A percentile compares a stretch with the other conserved stretches of the same genome.
Conservation (phyloP, 2,797 vertebrate species). For the Pseudochromis fuscus region DNA sequence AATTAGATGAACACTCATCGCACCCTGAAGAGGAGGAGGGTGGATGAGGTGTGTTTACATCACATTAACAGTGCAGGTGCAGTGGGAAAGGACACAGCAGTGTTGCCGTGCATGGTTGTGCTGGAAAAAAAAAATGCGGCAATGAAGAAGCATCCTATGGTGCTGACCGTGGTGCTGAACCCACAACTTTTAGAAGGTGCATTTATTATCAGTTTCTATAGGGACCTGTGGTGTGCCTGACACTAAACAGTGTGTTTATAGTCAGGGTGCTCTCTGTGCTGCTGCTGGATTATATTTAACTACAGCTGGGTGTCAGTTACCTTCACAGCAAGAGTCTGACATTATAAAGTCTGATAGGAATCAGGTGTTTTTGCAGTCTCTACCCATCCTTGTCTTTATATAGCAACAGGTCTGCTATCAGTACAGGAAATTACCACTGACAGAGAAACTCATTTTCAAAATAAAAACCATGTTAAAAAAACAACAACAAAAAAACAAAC, state of each 20-base stretch:
- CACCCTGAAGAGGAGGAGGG: not conserved
- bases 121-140: conserved; percentile 11
- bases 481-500: conserved; percentile 16
- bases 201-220: conserved; percentile 13
- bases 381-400: not conserved
- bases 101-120: conserved; percentile 15
- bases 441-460: conserved; percentile 2
- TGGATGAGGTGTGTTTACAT: conserved; percentile 14
- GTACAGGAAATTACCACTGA: no score
- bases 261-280: conserved; percentile 5
- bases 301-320: conserved; percentile 36
- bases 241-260: conserved; percentile 19
- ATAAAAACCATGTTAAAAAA: no score
- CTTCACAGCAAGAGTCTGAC: conserved; percentile 16
- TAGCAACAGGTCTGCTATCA: not conserved
- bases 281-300: conserved; percentile 11
- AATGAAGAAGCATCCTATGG: conserved; percentile 12
- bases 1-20: conserved; percentile 32
- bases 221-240: conserved; percentile 10
- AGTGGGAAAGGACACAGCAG: not conserved
- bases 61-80: not conserved
- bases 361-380: not conserved
- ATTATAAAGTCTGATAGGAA: conserved; percentile 41
- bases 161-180: conserved; percentile 52
- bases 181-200: conserved; percentile 15